Base-by-base conservation (phyloP, 2,113 vertebrate species). In the Serinus canaria region DNA sequence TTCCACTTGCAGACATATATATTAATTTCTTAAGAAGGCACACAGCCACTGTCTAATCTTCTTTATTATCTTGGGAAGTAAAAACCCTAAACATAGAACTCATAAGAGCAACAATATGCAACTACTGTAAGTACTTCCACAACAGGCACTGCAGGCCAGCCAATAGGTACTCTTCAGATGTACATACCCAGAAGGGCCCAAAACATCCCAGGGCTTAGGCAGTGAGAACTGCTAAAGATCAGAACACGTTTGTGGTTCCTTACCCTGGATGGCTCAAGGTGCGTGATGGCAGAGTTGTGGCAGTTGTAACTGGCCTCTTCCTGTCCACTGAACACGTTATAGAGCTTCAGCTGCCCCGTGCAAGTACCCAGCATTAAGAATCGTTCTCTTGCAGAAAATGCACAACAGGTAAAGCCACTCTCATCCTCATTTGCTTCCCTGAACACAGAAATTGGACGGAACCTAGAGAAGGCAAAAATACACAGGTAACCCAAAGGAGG, bases 291-390 rank as follows among this genome's bases (percentile, higher is more conserved):
- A 9, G 99, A 99, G 93, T 97, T 99, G 96, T 99, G 99, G 96
- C 99, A 99, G 96, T 98, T 99, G 95, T 99, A 99, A 94, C 99
- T 99, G 89, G 99, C 99, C 92, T 99, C 99, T 69, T 99, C 99
- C 96, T 99, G 99, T 25, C 99, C 99, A 82, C 99, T 99, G 75
- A 99, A 99, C 53, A 99, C 99, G 2, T 99, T 99, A 95, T 99
- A 99, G 79, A 99, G 99, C 94, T 99, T 99, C 78, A 99, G 97
- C 96, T 99, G 99, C 25, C 99, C 99, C 0, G 99, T 99, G 96
- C 99, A 99, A 10, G 99, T 99, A 53, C 99, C 99, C 23, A 99
- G 98, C 99, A 99, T 99, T 72, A 99, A 95, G 97, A 99, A 99
- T 39, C 99, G 98, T 93, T 99, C 99, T 37, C 99, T 98, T 15